These are phyloP conservation scores for Spermophilus dauricus DNA, from an alignment of 2,113 vertebrate species.

Conservation along the genomic window DNA sequence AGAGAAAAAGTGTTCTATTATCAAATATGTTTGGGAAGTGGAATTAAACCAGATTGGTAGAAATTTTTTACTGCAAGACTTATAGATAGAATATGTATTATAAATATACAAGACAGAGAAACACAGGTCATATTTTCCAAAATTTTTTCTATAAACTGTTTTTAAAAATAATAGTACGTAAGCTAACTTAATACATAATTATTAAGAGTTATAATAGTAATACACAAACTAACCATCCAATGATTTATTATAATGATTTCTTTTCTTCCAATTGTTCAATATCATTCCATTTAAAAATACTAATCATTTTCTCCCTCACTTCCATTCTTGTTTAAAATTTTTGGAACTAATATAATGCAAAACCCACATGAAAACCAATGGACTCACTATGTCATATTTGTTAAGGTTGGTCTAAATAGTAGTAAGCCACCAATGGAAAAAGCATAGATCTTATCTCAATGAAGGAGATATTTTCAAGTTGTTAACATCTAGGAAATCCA, in stretches of 20 bases:
- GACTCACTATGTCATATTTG: not conserved
- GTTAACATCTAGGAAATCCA: not conserved
- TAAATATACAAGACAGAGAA: not conserved
- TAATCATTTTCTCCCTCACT: not conserved
- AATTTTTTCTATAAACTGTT: conserved; percentile 1
- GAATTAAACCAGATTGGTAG: not conserved
- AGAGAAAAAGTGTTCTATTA: not conserved
- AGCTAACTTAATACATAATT: not conserved
- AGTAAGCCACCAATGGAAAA: not conserved
- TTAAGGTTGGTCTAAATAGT: not conserved
- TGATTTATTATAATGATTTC: not conserved
- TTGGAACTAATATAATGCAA: not conserved
- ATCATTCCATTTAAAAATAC: not conserved
- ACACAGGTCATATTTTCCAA: not conserved
- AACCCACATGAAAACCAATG: not conserved
- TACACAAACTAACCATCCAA: not conserved
- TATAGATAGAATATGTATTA: not conserved
- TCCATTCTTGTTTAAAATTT: not conserved
- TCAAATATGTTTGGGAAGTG: not conserved
- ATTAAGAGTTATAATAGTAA: not conserved
- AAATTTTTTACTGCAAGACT: not conserved
- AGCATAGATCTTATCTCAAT: not conserved
- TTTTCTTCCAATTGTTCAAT: not conserved
- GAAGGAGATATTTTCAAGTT: not conserved
- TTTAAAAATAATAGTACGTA: not conserved